phyloP scores from a whole-genome alignment of 37 sponge, comb jelly and placozoan species.

The Ephydatia muelleri region DNA sequence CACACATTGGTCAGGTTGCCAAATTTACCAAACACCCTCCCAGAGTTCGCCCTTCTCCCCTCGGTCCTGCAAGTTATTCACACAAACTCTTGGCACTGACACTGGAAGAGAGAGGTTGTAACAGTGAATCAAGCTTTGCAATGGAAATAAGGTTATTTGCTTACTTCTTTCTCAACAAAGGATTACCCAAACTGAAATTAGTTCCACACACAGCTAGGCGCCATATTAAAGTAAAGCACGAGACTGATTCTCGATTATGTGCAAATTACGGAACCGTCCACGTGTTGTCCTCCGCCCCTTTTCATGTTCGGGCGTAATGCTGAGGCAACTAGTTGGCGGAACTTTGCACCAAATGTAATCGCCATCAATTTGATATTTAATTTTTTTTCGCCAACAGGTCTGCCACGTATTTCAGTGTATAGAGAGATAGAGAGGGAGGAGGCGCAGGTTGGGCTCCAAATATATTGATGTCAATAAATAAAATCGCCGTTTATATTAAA shows the following conservation, averaged over 20 bases:
- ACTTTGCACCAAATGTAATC: too few relatives aligned
- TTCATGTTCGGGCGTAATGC: too few relatives aligned
- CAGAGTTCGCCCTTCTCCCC: conserved; percentile 77
- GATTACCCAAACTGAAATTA: not conserved
- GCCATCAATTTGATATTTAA: too few relatives aligned
- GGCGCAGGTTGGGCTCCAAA: too few relatives aligned
- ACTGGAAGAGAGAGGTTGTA: conserved; percentile 34
- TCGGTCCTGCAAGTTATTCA: conserved; percentile 48
- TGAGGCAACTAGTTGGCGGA: too few relatives aligned
- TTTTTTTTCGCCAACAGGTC: too few relatives aligned
- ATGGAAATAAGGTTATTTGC: too few relatives aligned
- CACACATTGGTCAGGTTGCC: conserved; percentile 73
- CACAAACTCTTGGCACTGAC: conserved; percentile 63
- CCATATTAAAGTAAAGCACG: not conserved
- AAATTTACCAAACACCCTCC: conserved; percentile 34
- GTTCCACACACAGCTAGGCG: not conserved
- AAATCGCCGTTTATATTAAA: too few relatives aligned
- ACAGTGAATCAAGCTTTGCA: too few relatives aligned
- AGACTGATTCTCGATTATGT: not conserved
- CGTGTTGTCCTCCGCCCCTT: not conserved
- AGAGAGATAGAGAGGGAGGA: too few relatives aligned
- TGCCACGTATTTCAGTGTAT: too few relatives aligned
- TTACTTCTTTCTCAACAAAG: not conserved
- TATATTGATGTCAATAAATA: too few relatives aligned
- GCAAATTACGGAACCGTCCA: not conserved